Conservation (phyloP, 2,888 invertebrate species). For the Lycia hirtaria region DNA sequence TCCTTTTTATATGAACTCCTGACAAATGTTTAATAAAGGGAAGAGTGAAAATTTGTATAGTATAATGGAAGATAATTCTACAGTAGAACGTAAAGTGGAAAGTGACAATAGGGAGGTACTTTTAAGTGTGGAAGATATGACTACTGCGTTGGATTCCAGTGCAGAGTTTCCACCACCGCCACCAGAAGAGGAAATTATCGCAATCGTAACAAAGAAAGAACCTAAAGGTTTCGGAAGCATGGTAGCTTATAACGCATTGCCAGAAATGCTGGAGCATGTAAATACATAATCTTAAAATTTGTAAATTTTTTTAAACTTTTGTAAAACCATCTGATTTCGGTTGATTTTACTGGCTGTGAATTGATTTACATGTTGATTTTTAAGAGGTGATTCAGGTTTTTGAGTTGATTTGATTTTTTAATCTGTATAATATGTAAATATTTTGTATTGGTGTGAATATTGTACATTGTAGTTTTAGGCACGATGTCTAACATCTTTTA, state of each 20-base stretch:
- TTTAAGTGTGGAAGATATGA: constrained; percentile 80
- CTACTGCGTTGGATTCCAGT: constrained; percentile 64
- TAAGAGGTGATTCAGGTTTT: constrained; percentile 26
- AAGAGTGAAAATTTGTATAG: constrained; percentile 85
- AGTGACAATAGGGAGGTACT: constrained; percentile 81
- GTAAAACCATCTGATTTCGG: constrained; percentile 4
- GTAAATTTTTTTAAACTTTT: constrained; percentile 21
- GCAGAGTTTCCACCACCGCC: constrained; percentile 74
- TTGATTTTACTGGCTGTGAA: constrained; percentile 61
- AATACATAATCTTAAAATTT: constrained; percentile 63
- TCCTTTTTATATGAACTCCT: constrained; percentile 89
- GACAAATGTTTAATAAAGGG: constrained; percentile 88
- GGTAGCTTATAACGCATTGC: constrained; percentile 82
- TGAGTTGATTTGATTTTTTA: constrained; percentile 56
- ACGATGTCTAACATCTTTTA: constrained; percentile 79
- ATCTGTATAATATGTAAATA: constrained; percentile 51
- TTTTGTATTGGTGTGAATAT: constrained; percentile 57
- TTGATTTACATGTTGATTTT: constrained; percentile 30
- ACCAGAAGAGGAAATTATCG: constrained; percentile 79
- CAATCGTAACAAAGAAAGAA: constrained; percentile 82
- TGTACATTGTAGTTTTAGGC: constrained; percentile 57
- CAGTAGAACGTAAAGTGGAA: constrained; percentile 78
- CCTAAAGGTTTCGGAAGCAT: constrained; percentile 79
- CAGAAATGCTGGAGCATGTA: constrained; percentile 81
- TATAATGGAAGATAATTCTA: constrained; percentile 81